Percentiles rank a stretch among this genome's conserved stretches.
These are phyloP conservation scores for Elysia chlorotica DNA, from an alignment of 1,140 invertebrate species.

Conservation along the genomic window DNA sequence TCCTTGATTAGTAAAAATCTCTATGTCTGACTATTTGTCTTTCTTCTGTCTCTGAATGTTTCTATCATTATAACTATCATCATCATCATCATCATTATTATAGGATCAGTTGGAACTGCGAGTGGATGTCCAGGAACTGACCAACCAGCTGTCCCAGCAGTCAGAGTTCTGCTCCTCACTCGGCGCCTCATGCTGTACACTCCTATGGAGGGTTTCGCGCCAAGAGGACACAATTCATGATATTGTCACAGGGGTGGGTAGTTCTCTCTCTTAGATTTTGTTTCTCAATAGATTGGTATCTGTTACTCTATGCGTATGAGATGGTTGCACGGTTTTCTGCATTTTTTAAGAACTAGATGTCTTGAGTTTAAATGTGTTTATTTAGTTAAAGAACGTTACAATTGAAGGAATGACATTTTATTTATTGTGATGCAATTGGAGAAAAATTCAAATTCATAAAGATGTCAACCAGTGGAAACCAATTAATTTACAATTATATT, in stretches of 20 bases:
- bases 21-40: background rate
- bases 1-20: too few relatives aligned
- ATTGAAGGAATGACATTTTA: background rate
- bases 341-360: background rate
- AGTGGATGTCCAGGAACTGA: conserved; percentile 41
- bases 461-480: too few relatives aligned
- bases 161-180: conserved; percentile 52
- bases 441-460: background rate
- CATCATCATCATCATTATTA: too few relatives aligned
- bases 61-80: background rate
- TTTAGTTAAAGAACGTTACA: background rate
- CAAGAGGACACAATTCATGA: conserved; percentile 47
- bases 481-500: too few relatives aligned
- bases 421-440: background rate
- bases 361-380: background rate
- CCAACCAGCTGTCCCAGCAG: conserved; percentile 45
- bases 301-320: background rate
- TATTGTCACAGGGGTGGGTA: conserved; percentile 43
- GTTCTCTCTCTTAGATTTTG: background rate
- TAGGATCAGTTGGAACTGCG: conserved; percentile 43
- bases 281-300: too few relatives aligned
- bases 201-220: conserved; percentile 52
- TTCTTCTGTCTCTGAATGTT: background rate
- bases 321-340: background rate
- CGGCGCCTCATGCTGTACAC: conserved; percentile 44